Base-by-base conservation (phyloP, 2,113 vertebrate species). In the Engystomops pustulosus region DNA sequence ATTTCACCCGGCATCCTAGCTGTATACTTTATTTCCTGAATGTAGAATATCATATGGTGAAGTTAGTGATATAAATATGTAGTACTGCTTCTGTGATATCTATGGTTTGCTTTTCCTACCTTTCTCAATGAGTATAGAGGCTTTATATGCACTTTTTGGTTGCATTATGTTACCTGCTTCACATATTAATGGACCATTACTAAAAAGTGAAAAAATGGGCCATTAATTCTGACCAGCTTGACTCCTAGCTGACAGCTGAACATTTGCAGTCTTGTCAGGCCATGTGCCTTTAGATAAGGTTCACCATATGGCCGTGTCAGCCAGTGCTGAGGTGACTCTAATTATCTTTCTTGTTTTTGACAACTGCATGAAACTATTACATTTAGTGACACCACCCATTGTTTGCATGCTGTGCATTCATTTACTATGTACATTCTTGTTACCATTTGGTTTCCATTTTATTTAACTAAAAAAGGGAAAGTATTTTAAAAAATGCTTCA, bases 241-340 rank as follows among this genome's bases (percentile, higher is more conserved):
- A 38, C 67, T 69, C 18, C 1, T 15, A n/a, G n/a, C 32, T 38
- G 60, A 65, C 60, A 65, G 67, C 11, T 8, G 34, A 69, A 69
- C 67, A 69, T 69, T 38, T 38, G 34, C 32, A 69, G 67, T 18
- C 67, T 69, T 69, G 34, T 69, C 67, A 36, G 34, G n/a, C 67
- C 34, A 68, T 68, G 65, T 68, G 17, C 65, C 32, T 20, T 36
- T 36, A 68, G 65, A 17, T 36, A 36, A 36, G 30, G 32, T 36
- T 68, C 30, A 20, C 65, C 65, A 68, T 68, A 68, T 68, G 65
- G 65, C 20, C 65, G 20, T 36, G 65, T 68, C 65, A 68, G 65
- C 65, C 65, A 68, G 32, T 36, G 65, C 65, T 36, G 65, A 68
- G 32, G 65, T 68, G 30, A 68, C 15, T 36, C 30, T 36, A 36